A percentile compares a stretch with the other conserved stretches of the same genome.
Evolutionary conservation across 2,113 vertebrate genomes (phyloP).

Genomic region (Alces alces): DNA sequence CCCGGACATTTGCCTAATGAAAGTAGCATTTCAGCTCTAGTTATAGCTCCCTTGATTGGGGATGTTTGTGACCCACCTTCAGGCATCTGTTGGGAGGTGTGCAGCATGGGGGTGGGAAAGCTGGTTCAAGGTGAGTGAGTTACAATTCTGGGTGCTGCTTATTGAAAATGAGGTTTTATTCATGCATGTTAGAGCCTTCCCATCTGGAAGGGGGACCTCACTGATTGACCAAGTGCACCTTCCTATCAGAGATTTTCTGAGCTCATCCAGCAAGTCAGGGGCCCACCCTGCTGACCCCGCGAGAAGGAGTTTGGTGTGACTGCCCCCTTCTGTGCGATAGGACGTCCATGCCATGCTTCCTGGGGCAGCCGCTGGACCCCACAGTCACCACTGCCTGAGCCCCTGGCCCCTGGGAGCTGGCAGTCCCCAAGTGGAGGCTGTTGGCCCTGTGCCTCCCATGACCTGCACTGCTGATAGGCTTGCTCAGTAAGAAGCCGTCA

Average conservation of each 20-base stretch:
- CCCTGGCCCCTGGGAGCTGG: neutral
- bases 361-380: neutral
- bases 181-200: neutral
- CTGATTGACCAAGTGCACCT: neutral
- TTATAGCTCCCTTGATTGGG: conserved; percentile 61
- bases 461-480: neutral
- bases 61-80: conserved; percentile 48
- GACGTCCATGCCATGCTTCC: neutral
- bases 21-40: conserved; percentile 47
- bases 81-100: neutral
- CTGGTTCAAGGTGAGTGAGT: conserved; percentile 10
- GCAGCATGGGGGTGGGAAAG: neutral
- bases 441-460: neutral
- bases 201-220: neutral
- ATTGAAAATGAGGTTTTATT: neutral
- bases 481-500: neutral
- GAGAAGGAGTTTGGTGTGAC: neutral
- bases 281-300: neutral
- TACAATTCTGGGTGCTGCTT: neutral
- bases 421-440: neutral
- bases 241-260: neutral
- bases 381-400: neutral
- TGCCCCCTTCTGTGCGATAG: neutral
- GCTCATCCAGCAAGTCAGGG: neutral
- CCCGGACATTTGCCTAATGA: conserved; percentile 61